phyloP scores from a whole-genome alignment of 2,797 vertebrate genomes.

The Sebastes ruberrimus region DNA sequence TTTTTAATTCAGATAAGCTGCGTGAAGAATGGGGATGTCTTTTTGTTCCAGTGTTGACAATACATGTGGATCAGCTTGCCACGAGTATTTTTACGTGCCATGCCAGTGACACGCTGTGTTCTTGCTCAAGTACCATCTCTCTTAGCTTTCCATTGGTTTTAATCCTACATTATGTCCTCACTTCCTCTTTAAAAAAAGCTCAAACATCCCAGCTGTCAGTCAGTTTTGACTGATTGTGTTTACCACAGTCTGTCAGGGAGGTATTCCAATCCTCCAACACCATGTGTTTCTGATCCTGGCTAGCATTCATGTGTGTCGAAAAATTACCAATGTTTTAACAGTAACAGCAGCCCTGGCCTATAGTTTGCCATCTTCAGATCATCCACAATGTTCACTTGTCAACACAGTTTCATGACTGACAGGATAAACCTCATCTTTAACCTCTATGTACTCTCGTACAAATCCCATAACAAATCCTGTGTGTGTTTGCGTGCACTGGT shows the following conservation, averaged over 20 bases:
- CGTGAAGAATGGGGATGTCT: constrained; percentile 10
- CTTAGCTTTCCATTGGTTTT: neutral
- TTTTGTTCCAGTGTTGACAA: constrained; percentile 18
- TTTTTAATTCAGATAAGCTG: constrained; percentile 28
- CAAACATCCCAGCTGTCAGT: constrained; percentile 33
- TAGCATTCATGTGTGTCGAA: neutral
- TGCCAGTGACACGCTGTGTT: neutral
- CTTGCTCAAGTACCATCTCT: neutral
- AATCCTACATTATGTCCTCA: constrained; percentile 1
- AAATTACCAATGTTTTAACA: neutral
- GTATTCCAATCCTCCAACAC: constrained; percentile 48
- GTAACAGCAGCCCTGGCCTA: neutral
- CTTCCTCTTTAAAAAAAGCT: constrained; percentile 3
- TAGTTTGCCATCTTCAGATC: neutral
- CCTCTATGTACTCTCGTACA: neutral
- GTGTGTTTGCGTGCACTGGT: constrained; percentile 1
- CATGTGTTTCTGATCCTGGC: constrained; percentile 29
- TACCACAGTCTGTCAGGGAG: constrained; percentile 30
- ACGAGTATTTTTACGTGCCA: neutral
- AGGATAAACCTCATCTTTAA: neutral
- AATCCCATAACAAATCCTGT: neutral
- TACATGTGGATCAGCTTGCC: constrained; percentile 2
- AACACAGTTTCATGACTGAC: neutral
- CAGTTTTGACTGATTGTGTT: constrained; percentile 26
- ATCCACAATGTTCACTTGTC: neutral